Percentiles rank a stretch among this genome's conserved stretches.
phyloP scores from a whole-genome alignment of 2,797 vertebrate species.

The Mycteria americana region DNA sequence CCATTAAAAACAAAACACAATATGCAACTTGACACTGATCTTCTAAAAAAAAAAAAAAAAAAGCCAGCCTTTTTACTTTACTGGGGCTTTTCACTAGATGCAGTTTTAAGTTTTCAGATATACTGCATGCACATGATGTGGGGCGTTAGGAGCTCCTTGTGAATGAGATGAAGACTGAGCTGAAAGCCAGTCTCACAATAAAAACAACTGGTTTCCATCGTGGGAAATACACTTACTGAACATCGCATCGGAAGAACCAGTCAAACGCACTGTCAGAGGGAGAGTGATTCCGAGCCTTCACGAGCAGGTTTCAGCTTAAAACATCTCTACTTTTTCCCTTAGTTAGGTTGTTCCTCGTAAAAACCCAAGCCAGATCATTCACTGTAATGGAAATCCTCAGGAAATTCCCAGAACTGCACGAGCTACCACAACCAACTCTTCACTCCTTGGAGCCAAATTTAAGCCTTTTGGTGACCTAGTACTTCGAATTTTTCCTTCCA shows the following conservation, averaged over 20 bases:
- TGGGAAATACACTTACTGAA: conserved; percentile 10
- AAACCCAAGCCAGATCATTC: conserved; percentile 20
- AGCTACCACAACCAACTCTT: conserved; percentile 20
- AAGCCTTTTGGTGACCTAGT: not conserved
- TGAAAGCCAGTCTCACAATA: not conserved
- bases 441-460: not conserved
- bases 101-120: not conserved
- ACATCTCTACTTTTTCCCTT: not conserved
- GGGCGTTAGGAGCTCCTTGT: not conserved
- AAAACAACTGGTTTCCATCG: conserved; percentile 27
- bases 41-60: not conserved
- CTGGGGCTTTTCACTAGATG: not conserved
- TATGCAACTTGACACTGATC: not conserved
- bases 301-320: not conserved
- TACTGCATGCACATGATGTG: not conserved
- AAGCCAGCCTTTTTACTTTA: not conserved
- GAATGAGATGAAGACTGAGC: not conserved
- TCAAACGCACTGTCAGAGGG: not conserved
- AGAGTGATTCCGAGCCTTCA: not conserved
- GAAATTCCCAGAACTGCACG: conserved; percentile 53
- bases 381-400: conserved; percentile 51
- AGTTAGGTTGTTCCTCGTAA: conserved; percentile 39
- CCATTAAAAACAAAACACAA: not conserved
- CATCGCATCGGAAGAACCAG: conserved; percentile 29
- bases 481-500: not conserved